Conservation (phyloP, 2,113 vertebrate genomes). For the Psilopogon haemacephalus region DNA sequence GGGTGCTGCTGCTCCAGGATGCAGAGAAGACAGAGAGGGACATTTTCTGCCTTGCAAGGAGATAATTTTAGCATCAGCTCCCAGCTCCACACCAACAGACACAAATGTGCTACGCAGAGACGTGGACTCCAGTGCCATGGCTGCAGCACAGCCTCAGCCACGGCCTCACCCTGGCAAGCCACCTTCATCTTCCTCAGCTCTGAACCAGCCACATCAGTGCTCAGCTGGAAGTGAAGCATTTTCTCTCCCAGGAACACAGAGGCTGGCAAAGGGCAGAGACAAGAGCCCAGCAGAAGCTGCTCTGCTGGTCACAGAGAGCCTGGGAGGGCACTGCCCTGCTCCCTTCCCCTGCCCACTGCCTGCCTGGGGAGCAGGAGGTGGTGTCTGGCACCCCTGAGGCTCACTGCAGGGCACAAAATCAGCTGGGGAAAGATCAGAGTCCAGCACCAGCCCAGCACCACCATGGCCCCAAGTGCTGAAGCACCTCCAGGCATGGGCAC, state of each 20-base stretch:
- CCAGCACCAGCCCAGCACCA: too few relatives aligned
- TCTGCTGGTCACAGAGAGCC: not conserved
- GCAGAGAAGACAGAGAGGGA: conserved; percentile 2
- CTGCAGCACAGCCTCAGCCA: not conserved
- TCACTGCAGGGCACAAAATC: not conserved
- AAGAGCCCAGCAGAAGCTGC: not conserved
- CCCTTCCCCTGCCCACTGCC: not conserved
- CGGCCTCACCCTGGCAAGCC: not conserved
- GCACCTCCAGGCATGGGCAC: too few relatives aligned
- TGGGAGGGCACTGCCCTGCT: not conserved
- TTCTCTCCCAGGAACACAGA: not conserved
- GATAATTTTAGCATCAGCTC: not conserved
- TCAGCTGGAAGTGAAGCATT: not conserved
- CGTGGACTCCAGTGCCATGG: not conserved
- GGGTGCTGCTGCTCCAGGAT: conserved; percentile 11
- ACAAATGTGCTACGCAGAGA: not conserved
- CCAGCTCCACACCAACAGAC: not conserved
- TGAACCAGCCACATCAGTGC: not conserved
- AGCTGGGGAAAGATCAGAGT: too few relatives aligned
- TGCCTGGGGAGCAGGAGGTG: not conserved
- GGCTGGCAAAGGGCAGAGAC: not conserved
- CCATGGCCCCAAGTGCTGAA: too few relatives aligned
- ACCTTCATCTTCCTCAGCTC: not conserved
- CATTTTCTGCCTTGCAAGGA: conserved; percentile 20
- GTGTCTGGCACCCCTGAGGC: not conserved